Evolutionary conservation across 2,797 vertebrate genomes (phyloP).

Genomic region (Anguilla megastoma): DNA sequence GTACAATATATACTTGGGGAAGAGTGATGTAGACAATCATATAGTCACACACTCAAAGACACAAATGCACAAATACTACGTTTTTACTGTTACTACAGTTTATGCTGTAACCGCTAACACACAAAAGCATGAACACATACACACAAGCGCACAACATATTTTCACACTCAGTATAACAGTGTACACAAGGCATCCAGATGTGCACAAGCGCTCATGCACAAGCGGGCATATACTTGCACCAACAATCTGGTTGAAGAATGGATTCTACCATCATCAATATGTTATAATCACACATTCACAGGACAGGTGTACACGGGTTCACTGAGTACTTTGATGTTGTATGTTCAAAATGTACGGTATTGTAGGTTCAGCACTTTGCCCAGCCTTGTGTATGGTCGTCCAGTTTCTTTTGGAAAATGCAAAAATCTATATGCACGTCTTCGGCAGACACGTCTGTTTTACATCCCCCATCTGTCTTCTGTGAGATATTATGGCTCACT

Average conservation of each 20-base stretch:
- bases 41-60: too few species aligned
- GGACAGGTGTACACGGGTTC: not conserved
- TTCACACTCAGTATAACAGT: not conserved
- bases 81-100: not conserved
- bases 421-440: not conserved
- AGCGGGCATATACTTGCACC: not conserved
- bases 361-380: not conserved
- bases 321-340: not conserved
- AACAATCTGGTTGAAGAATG: not conserved
- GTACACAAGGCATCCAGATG: not conserved
- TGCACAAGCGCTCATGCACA: not conserved
- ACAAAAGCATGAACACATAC: not conserved
- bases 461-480: not conserved
- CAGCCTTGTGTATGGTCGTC: not conserved
- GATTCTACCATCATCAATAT: not conserved
- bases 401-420: not conserved
- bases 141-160: constrained; percentile 1
- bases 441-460: not conserved
- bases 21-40: too few species aligned
- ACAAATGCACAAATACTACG: not conserved
- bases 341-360: not conserved
- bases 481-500: not conserved
- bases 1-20: too few species aligned
- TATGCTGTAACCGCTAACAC: not conserved
- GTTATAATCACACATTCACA: not conserved